Percentiles rank a stretch among this genome's conserved stretches.
These are phyloP conservation scores for Romanogobio albipinnatus DNA, from an alignment of 2,113 vertebrate species.

Conservation along the genomic window DNA sequence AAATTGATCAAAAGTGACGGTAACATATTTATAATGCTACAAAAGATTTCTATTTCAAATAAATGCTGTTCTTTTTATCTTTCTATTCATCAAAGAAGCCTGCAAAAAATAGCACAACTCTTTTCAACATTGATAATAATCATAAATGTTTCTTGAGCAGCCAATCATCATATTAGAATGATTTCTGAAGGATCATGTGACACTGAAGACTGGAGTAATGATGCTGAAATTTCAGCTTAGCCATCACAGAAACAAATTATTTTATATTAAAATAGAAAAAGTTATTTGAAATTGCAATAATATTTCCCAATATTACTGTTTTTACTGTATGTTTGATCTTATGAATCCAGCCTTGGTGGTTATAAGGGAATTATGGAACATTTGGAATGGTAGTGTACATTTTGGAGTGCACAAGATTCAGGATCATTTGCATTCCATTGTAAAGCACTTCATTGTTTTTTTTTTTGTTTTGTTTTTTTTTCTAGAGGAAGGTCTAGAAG, in stretches of 20 bases:
- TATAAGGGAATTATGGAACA: background rate
- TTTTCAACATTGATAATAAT: too few relatives aligned
- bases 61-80: background rate
- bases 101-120: background rate
- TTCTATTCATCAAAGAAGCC: background rate
- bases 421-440: background rate
- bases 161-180: background rate
- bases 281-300: background rate
- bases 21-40: background rate
- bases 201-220: background rate
- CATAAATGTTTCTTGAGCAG: background rate
- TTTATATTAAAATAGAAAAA: background rate
- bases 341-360: background rate
- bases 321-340: background rate
- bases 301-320: background rate
- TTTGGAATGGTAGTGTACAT: background rate
- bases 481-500: conserved; percentile 91
- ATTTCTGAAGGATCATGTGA: background rate
- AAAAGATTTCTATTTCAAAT: background rate
- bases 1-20: background rate
- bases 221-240: background rate
- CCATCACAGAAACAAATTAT: background rate
- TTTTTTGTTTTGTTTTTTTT: conserved; percentile 50
- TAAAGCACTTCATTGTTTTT: background rate
- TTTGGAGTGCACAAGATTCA: background rate